Conservation (phyloP, 2,113 vertebrate genomes). For the Stigmatopora argus region DNA sequence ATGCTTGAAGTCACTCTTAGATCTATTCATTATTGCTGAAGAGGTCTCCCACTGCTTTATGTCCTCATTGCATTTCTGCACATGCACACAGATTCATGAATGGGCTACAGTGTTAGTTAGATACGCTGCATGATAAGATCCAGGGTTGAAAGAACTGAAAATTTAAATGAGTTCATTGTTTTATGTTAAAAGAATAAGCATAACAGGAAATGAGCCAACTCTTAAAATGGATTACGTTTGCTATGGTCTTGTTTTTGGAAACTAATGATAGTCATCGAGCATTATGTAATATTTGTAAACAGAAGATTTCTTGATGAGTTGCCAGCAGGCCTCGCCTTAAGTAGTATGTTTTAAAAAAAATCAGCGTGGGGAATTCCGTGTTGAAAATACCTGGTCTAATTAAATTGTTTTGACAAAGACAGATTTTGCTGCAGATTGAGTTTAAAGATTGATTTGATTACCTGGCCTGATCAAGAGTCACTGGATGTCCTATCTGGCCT, state of each 20-base stretch:
- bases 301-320: too few relatives aligned
- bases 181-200: background rate
- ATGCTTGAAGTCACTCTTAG: background rate
- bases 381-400: background rate
- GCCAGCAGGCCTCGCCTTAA: too few relatives aligned
- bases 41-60: background rate
- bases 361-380: too few relatives aligned
- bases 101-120: background rate
- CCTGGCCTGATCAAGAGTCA: background rate
- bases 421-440: background rate
- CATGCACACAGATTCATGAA: background rate
- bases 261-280: too few relatives aligned
- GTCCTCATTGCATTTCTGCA: background rate
- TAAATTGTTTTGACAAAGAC: background rate
- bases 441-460: too few relatives aligned
- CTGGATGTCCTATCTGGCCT: background rate
- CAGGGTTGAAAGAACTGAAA: background rate
- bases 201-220: too few relatives aligned
- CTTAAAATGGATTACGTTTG: too few relatives aligned
- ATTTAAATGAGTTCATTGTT: background rate
- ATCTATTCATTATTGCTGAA: slow-evolving; percentile 3
- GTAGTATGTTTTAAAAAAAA: too few relatives aligned
- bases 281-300: too few relatives aligned
- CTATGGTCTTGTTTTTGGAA: too few relatives aligned
- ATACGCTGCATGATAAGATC: too few relatives aligned